A percentile compares a stretch with the other conserved stretches of the same genome.
Evolutionary conservation across 1,140 invertebrate genomes (phyloP).

Genomic region (Scaptodrosophila lebanonensis): DNA sequence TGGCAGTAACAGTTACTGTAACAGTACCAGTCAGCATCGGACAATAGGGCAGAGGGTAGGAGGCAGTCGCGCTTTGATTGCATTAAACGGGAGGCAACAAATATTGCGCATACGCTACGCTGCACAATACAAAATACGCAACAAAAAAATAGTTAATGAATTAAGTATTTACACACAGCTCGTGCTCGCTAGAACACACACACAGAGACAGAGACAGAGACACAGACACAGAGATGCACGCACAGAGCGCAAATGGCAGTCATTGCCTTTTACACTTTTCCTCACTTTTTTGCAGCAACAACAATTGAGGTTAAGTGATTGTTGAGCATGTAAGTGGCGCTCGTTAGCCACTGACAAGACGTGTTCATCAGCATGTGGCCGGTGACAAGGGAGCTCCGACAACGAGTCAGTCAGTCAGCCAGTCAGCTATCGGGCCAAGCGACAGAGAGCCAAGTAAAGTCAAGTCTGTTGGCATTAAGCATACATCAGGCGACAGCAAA

Average conservation of each 20-base stretch:
- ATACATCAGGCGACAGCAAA: conserved; percentile 20
- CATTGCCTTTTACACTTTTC: conserved; percentile 63
- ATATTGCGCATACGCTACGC: conserved; percentile 25
- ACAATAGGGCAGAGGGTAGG: conserved; percentile 25
- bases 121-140: conserved; percentile 20
- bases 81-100: conserved; percentile 30
- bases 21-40: conserved; percentile 4
- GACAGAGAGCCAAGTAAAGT: conserved; percentile 16
- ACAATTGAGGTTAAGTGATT: conserved; percentile 69
- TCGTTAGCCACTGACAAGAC: conserved; percentile 67
- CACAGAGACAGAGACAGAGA: not conserved
- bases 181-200: conserved; percentile 14
- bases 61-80: conserved; percentile 46
- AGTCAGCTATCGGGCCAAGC: conserved; percentile 1
- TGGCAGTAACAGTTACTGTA: conserved; percentile 1
- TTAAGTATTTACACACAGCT: conserved; percentile 63
- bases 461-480: conserved; percentile 32
- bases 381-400: conserved; percentile 4
- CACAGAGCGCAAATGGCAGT: conserved; percentile 22
- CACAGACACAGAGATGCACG: conserved; percentile 1
- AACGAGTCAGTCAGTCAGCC: conserved; percentile 18
- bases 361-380: conserved; percentile 65
- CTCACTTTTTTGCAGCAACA: conserved; percentile 50
- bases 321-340: conserved; percentile 67
- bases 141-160: conserved; percentile 60